Evolutionary conservation across 1,140 invertebrate genomes (phyloP).

Genomic region (Apis laboriosa): DNA sequence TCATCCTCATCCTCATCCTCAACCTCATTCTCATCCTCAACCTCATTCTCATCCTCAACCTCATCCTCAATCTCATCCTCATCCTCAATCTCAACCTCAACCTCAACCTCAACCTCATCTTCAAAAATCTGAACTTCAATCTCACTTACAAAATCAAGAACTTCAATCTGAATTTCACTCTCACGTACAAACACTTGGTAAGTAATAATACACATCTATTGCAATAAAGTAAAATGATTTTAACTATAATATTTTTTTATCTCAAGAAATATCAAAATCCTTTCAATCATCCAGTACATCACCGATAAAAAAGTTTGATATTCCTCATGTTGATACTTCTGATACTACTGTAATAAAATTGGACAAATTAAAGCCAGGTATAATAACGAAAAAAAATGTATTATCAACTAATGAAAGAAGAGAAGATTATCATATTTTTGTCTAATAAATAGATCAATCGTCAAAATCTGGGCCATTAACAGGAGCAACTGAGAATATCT

Average conservation of each 20-base stretch:
- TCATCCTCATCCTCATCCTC: too few species aligned
- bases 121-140: too few species aligned
- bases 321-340: too few species aligned
- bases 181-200: conserved; percentile 9
- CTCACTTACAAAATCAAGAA: too few species aligned
- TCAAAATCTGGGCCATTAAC: conserved; percentile 25
- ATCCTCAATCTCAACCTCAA: conserved; percentile 1
- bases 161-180: too few species aligned
- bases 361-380: conserved; percentile 3
- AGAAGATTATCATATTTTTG: background rate
- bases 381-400: too few species aligned
- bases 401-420: background rate
- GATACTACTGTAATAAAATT: too few species aligned
- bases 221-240: background rate
- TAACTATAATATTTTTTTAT: background rate
- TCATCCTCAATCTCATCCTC: background rate
- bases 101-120: background rate
- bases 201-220: background rate
- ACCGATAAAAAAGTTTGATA: conserved; percentile 1
- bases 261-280: conserved; percentile 20
- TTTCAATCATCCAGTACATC: background rate
- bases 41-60: background rate
- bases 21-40: too few species aligned
- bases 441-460: conserved; percentile 6
- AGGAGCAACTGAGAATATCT: conserved; percentile 54